Conservation (phyloP, 2,797 vertebrate genomes). For the Eulemur rubriventer region DNA sequence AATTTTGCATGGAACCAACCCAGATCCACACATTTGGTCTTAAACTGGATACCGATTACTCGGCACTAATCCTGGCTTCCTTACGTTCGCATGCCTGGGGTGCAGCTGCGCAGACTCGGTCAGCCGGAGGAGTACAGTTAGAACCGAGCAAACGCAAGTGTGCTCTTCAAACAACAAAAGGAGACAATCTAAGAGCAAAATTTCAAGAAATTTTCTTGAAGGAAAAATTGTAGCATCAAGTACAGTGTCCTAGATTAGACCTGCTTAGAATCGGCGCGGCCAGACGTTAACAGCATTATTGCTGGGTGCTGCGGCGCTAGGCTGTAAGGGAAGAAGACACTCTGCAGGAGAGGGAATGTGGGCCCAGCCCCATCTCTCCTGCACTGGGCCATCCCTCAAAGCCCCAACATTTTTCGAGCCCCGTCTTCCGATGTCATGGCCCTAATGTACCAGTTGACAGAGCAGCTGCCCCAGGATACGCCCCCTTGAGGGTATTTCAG, state of each 20-base stretch:
- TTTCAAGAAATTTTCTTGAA: background rate
- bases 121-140: background rate
- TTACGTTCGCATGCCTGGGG: background rate
- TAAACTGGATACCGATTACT: background rate
- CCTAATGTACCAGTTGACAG: background rate
- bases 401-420: background rate
- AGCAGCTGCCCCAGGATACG: background rate
- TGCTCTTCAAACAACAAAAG: background rate
- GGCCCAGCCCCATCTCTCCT: too few species aligned
- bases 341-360: accelerated
- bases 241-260: background rate
- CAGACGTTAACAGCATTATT: background rate
- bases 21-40: background rate
- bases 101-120: too few species aligned
- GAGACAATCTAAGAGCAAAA: background rate
- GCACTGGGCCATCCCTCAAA: accelerated
- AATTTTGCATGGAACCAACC: background rate
- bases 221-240: background rate
- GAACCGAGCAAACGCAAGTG: background rate
- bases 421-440: background rate
- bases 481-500: background rate
- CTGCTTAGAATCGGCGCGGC: background rate
- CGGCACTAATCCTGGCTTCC: background rate
- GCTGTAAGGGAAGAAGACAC: background rate
- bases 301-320: background rate